Evolutionary conservation across 2,113 vertebrate species (phyloP).

Genomic region (Laticauda colubrina): DNA sequence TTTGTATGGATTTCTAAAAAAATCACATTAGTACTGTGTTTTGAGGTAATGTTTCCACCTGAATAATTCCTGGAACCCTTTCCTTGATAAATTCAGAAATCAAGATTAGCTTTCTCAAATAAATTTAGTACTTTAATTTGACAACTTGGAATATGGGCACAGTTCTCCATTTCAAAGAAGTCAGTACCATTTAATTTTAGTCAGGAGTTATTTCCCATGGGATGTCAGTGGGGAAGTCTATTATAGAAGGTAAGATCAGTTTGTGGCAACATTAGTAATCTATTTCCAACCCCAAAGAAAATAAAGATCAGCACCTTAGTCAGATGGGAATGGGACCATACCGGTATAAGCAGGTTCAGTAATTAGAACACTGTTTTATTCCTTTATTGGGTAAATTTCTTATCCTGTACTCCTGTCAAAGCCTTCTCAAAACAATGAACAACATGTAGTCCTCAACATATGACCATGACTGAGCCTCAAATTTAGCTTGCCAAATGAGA

Average conservation of each 20-base stretch:
- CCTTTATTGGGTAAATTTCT: not conserved
- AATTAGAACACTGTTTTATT: not conserved
- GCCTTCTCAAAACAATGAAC: not conserved
- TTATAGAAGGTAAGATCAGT: not conserved
- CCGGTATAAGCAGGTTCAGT: not conserved
- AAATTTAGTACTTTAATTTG: not conserved
- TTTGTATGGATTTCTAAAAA: not conserved
- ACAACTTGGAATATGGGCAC: not conserved
- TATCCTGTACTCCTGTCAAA: not conserved
- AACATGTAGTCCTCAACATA: too few species aligned
- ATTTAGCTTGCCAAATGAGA: too few species aligned
- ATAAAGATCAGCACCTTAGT: not conserved
- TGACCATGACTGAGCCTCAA: too few species aligned
- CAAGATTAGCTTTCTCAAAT: not conserved
- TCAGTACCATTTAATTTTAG: not conserved
- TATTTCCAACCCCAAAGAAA: not conserved
- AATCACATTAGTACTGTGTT: not conserved
- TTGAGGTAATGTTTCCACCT: not conserved
- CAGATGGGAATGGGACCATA: not conserved
- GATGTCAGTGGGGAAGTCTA: not conserved
- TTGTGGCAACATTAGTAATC: not conserved
- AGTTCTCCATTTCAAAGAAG: not conserved
- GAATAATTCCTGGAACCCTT: not conserved
- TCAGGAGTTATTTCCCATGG: not conserved
- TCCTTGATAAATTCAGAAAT: conserved; percentile 2